Evolutionary conservation across 1,140 invertebrate species (phyloP), one percentile per base, ranked within the genome.

Genomic region (Papilio aristodemus): DNA sequence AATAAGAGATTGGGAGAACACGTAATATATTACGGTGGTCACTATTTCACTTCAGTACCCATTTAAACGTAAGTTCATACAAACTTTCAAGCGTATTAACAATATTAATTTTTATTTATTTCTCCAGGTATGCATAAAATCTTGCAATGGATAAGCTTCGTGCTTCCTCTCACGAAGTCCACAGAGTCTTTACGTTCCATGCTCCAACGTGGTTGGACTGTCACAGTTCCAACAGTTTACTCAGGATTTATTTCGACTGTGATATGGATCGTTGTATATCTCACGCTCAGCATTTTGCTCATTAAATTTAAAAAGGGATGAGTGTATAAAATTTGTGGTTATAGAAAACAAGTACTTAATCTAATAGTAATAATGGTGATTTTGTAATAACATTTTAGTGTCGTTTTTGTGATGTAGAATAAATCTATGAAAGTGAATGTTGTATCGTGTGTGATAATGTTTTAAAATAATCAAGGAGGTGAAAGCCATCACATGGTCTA

Each of bases 161-260:
- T 96, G 32, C 91, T 99, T 7, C 98, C 98, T 0, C 92, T 99
- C 17, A 99, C 98, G 0, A 96, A 97, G 81, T 97, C 97, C 7
- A 98, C 97, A n/a, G 97, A 98, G 80, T 96, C 97, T 0, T 93
- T 99, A 74, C 93, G 98, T 27, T 95, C 95, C 14, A 96, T 99
- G 80, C 87, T 99, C 11, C 96, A 97, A 19, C 93, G 97, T 72
- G 98, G 97, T 0, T 99, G 97, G 97, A 86, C 92, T 1, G 95
- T 99, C 5, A 81, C 91, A 0, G 93, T 95, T 59, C 94, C 95
- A 0, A 92, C 94, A 0, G 97, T 99, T 0, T 98, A 97, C 91
- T 93, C 94, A 37, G 98, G 98, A 0, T 98, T 97, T 82, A 91
- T 98, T 0, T 95, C 97, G 13, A 97, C 96, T 0, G 92, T 95